Conservation (phyloP, 2,888 invertebrate species). For the Drosophila leonis region DNA sequence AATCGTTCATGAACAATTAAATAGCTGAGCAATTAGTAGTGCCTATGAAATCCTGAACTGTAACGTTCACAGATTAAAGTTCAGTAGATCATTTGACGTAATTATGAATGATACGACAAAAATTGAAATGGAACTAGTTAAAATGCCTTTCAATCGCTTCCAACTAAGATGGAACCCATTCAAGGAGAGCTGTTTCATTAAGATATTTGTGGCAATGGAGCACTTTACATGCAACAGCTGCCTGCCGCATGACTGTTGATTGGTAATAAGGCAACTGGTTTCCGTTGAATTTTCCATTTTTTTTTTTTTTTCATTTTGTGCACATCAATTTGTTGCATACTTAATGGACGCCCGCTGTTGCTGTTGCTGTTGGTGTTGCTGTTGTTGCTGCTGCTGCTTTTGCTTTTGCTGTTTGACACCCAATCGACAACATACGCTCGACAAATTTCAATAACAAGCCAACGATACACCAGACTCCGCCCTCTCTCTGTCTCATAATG, state of each 20-base stretch:
- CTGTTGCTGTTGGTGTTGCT: neutral
- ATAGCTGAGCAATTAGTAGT: too few species aligned
- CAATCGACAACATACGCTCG: constrained; percentile 65
- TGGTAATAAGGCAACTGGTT: constrained; percentile 38
- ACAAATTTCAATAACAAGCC: constrained; percentile 70
- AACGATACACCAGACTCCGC: constrained; percentile 1
- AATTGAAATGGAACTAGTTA: neutral
- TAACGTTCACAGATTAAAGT: neutral
- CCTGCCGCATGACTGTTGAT: constrained; percentile 16
- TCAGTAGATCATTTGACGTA: neutral
- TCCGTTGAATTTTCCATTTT: constrained; percentile 3
- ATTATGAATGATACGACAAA: neutral
- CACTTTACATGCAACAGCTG: constrained; percentile 19
- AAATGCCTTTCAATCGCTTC: neutral
- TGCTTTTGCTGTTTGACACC: constrained; percentile 41
- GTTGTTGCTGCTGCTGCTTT: neutral
- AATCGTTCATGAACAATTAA: neutral
- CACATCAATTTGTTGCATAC: constrained; percentile 66
- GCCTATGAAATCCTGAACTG: neutral
- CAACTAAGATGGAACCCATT: neutral
- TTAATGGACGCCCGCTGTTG: constrained; percentile 42
- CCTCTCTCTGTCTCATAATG: constrained; percentile 15
- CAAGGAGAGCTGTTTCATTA: neutral
- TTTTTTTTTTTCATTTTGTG: neutral
- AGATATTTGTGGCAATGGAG: neutral